Conservation (phyloP, 2,797 vertebrate species). For the Chloroceryle amazona region DNA sequence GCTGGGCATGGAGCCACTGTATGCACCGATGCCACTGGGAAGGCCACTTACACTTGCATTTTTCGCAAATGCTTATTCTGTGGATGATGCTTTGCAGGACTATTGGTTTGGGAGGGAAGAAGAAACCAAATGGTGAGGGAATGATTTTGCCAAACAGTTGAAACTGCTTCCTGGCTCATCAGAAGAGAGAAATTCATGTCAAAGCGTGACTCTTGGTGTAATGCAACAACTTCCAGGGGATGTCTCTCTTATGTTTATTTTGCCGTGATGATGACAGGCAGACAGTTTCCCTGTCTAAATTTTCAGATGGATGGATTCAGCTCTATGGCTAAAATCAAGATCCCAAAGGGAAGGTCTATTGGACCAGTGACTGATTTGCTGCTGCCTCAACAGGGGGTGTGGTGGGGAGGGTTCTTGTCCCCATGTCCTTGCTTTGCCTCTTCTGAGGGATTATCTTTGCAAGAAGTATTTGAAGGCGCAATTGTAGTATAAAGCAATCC, state of each 20-base stretch:
- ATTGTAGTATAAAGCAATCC: neutral
- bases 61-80: neutral
- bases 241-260: neutral
- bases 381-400: neutral
- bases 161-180: neutral
- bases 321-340: neutral
- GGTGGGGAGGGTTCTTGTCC: neutral
- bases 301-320: neutral
- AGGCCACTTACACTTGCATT: accelerated
- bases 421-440: neutral
- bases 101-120: neutral
- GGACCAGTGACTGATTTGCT: neutral
- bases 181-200: neutral
- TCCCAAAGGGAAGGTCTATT: neutral
- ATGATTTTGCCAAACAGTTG: neutral
- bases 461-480: neutral
- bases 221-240: neutral
- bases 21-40: no score
- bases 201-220: neutral
- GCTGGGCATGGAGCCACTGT: accelerated
- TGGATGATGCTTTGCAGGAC: neutral
- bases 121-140: neutral
- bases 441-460: neutral
- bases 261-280: accelerated
- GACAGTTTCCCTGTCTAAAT: neutral